Percentiles rank a stretch among this genome's conserved stretches.
phyloP scores from a whole-genome alignment of 2,797 vertebrate species.

The Esox masquinongy region DNA sequence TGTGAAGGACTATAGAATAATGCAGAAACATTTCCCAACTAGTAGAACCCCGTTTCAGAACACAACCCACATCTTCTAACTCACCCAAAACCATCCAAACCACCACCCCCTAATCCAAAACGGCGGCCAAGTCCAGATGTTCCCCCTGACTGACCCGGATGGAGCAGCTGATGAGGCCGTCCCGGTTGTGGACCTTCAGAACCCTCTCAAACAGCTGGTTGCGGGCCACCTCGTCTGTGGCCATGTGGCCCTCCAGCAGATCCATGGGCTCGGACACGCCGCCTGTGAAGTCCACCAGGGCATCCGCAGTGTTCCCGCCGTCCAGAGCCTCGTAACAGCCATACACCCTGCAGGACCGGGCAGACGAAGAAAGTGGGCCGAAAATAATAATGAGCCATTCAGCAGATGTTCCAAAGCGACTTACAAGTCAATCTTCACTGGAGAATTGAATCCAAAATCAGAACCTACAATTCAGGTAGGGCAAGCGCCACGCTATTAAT shows the following conservation, averaged over 20 bases:
- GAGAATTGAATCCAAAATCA: not conserved
- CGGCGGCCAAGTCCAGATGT: not conserved
- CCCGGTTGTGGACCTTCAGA: slow-evolving; percentile 91
- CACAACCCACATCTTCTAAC: too few relatives aligned
- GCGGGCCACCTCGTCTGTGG: slow-evolving; percentile 78
- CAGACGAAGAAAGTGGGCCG: not conserved
- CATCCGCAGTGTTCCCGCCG: slow-evolving; percentile 94
- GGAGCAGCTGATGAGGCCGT: slow-evolving; percentile 96
- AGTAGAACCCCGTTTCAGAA: too few relatives aligned
- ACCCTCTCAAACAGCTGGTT: slow-evolving; percentile 91
- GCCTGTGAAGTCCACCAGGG: slow-evolving; percentile 94
- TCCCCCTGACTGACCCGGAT: slow-evolving; percentile 81
- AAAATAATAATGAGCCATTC: not conserved
- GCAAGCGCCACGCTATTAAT: not conserved
- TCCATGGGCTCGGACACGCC: slow-evolving; percentile 93
- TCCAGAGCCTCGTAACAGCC: slow-evolving; percentile 95
- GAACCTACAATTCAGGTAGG: not conserved
- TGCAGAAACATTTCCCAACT: too few relatives aligned
- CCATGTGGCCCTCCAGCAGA: slow-evolving; percentile 84
- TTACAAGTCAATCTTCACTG: not conserved
- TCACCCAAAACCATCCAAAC: too few relatives aligned
- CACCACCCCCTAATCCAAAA: not conserved
- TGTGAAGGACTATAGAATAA: too few relatives aligned
- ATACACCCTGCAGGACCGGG: slow-evolving; percentile 73
- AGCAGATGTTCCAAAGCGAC: not conserved